Evolutionary conservation across 1,140 invertebrate species (phyloP), one percentile per base, ranked within the genome.

Genomic region (Lucilia cuprina): DNA sequence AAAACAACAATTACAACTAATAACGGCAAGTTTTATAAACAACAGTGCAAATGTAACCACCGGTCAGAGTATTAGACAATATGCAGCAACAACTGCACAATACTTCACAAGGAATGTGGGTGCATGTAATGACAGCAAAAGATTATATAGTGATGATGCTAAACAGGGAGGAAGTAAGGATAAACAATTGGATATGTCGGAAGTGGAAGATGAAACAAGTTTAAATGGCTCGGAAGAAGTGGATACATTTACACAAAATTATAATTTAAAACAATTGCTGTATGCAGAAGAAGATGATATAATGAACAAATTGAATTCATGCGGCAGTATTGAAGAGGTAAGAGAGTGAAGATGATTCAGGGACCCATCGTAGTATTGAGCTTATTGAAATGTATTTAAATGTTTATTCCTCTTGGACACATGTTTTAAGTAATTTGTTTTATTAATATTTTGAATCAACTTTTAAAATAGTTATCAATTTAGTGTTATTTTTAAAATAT

Each of bases 251-350:
- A 1, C 30, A 10, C 21, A 78, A 82, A 82, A 74, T 84, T 55
- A 82, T 13, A 82, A 84, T 35, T 82, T 84, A n/a, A 84, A 84
- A 50, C 47, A 65, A 12, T 7, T 84, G 25, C 49, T 82, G 34
- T 49, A 82, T 21, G 74, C 41, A 41, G 78, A 82, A 19, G 41
- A 12, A 5, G 84, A 84, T 75, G 80, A 75, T 47, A 47, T 84
- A 34, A 74, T 84, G 13, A 17, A 80, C 1, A 12, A 75, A 17
- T 74, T 84, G 19, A 84, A 84, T 49, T 19, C 60, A 17, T 84
- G 84, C 55, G 70, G 74, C 13, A 74, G 35, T 74, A n/a, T 41
- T 13, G 19, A 74, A 9, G 35, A 84, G 70, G 84, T 84, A 80
- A 70, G 30, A 80, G 7, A 41, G 7, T 30, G 3, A 30, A 30